Evolutionary conservation across 64 coral and sea anemone species (phyloP).

Genomic region (Acropora tenuis): DNA sequence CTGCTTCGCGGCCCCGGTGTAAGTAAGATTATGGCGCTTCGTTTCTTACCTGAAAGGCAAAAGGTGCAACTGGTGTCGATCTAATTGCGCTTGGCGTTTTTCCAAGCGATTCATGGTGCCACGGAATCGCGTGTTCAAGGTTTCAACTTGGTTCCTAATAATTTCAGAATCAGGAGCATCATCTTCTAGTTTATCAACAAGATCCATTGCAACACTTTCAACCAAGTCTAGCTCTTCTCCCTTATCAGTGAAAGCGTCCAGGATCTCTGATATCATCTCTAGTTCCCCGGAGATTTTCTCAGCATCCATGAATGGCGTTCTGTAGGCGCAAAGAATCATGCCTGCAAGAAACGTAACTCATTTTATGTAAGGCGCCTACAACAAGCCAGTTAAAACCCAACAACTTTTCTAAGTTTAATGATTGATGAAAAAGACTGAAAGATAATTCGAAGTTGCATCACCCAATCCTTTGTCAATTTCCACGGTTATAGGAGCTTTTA

Average conservation of each 20-base stretch:
- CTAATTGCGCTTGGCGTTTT: slow-evolving; percentile 61
- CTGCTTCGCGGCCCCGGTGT: no score
- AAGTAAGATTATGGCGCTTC: no score
- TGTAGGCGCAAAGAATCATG: slow-evolving; percentile 56
- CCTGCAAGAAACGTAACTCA: not conserved
- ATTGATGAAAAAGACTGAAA: no score
- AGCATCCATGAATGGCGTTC: slow-evolving; percentile 73
- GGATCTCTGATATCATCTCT: slow-evolving; percentile 53
- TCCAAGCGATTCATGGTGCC: slow-evolving; percentile 63
- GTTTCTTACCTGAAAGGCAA: slow-evolving; percentile 40
- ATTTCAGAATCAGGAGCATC: slow-evolving; percentile 60
- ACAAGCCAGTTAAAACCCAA: no score
- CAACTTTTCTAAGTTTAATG: no score
- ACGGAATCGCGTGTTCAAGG: slow-evolving; percentile 59
- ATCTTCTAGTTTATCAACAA: slow-evolving; percentile 73
- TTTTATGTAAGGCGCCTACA: no score
- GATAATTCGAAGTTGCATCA: no score
- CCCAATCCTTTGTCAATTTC: no score
- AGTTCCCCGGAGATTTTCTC: slow-evolving; percentile 63
- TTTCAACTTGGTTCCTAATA: slow-evolving; percentile 69
- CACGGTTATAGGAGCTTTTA: no score
- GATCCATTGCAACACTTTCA: slow-evolving; percentile 71
- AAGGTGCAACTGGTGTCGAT: slow-evolving; percentile 76
- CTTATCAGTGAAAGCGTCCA: slow-evolving; percentile 71
- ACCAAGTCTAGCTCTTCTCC: slow-evolving; percentile 67